Base-by-base conservation (phyloP, 1,140 invertebrate species). In the Scylla paramamosain region DNA sequence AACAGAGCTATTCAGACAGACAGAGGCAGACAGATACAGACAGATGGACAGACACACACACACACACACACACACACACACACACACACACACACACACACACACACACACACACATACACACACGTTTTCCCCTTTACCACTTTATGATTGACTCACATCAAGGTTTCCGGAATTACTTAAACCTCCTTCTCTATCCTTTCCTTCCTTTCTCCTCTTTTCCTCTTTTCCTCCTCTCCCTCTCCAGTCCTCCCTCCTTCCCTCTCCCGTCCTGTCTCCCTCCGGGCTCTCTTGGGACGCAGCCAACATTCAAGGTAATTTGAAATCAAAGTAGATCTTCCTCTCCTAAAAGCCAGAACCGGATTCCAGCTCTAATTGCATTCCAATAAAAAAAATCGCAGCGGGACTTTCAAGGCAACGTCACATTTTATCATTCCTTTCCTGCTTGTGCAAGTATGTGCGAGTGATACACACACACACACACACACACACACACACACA, bases 251-350 rank as follows among this genome's bases (percentile, higher is more conserved):
- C 52, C 12, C 10, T 20, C 52, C 16, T 59, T 59, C 52, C 12
- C 52, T 59, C 16, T 59, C 52, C 16, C 52, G 16, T 59, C 52
- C 0, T 59, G 52, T 59, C 52, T 59, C 52, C 52, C 16, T 8
- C 16, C 10, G 52, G 12, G 2, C 0, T 59, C 52, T 20, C 52
- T 39, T 28, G 48, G 46, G 90, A 25, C 45, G 39, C 48, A n/a
- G n/a, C 90, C 90, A 91, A 91, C 31, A 46, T 90, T 90, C 88
- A 90, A 90, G 88, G 48, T 59, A 91, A 91, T 59, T 91, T 91
- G 90, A 59, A 90, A 91, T 91, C 90, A 91, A 91, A 91, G 90
- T 91, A 39, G 90, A 91, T 91, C 90, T 59, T 91, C 59, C 48
- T 45, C 20, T 59, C n/a, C 48, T 59, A 91, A 91, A 52, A 91